Base-by-base conservation (phyloP, 2,113 vertebrate species). In the Salvator merianae region DNA sequence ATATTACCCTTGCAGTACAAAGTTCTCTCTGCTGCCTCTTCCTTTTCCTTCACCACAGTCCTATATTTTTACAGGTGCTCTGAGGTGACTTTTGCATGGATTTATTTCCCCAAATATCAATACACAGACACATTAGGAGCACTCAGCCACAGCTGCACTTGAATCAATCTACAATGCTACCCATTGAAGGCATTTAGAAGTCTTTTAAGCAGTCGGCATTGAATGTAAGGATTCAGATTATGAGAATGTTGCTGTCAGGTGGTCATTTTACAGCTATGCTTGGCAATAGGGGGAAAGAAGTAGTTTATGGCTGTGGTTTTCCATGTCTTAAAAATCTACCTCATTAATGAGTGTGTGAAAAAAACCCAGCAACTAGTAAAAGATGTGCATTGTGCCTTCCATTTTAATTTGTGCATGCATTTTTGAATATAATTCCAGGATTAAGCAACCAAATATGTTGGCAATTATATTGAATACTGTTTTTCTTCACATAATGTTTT, bases 301-400 rank as follows among this genome's bases (percentile, higher is more conserved):
- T 63, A 28, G 30, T 79, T 84, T 73, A 76, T 38, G 75, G 59
- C 30, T 85, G 40, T 65, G 85, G 32, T 36, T 83, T 36, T 36
- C 75, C 28, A 63, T 30, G 28, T 47, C 68, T 70, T 78, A 26
- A 87, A n/a, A 50, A 22, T 38, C 0, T 16, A 78, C 1, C 0
- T 79, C n/a, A 36, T 84, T 89, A 72, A 79, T 62, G 2, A 24
- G 8, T 0, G 0, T 76, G 59, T 82, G 63, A 86, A 85, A 76
- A 3, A 68, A 32, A 68, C 55, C 22, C 85, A 24, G 5, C 16
- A 13, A 9, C n/a, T 40, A 72, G 3, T 72, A 82, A 34, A 81
- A 71, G 32, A 22, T 62, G 22, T 34, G 26, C 28, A 22, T 55
- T 55, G 59, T 69, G 28, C 5, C 7, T 34, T n/a, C 5, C 38